Base-by-base conservation (phyloP, 1,140 invertebrate genomes). In the Drosophila novamexicana region DNA sequence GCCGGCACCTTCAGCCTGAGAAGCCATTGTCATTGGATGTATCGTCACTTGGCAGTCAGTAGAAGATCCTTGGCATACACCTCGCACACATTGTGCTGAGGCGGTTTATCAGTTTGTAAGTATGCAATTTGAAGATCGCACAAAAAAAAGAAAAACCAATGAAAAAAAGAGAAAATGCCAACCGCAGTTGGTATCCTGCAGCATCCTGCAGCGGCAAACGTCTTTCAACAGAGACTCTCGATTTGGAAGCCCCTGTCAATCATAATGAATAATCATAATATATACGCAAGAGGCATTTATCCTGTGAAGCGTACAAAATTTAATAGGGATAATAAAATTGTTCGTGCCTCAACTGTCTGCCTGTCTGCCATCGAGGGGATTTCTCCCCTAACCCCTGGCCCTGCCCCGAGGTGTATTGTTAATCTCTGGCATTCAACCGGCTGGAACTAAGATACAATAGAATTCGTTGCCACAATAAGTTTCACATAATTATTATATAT, bases 191-290 rank as follows among this genome's bases (percentile, higher is more conserved):
- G 36, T 47, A 47, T 59, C 39, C 42, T 29, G 45, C 63, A 16
- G 14, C 10, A 29, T 50, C n/a, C 52, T 37, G 77, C 62, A 18
- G 52, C 34, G 18, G 12, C 49, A 49, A 49, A 45, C 47, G 40
- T 18, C 18, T 68, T 67, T 63, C 58, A 81, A 69, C 65, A 34
- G 9, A 12, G 22, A 29, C 22, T 29, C 49, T 14, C 49, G n/a
- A 36, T 34, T 42, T 37, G 14, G 2, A 47, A 29, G n/a, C 29
- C 14, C 71, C 83, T 82, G 82, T 75, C 82, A 85, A 85, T 85
- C 82, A 85, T 86, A 58, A 66, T 74, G 75, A 73, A 29, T 29
- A 81, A 70, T 85, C 79, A 86, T 85, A 86, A 72, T 73, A 75
- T 69, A 37, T 63, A 64, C 54, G 54, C 69, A 71, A 59, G 47